These are phyloP conservation scores for Lutra lutra DNA, from an alignment of 2,797 vertebrate genomes.

Conservation along the genomic window DNA sequence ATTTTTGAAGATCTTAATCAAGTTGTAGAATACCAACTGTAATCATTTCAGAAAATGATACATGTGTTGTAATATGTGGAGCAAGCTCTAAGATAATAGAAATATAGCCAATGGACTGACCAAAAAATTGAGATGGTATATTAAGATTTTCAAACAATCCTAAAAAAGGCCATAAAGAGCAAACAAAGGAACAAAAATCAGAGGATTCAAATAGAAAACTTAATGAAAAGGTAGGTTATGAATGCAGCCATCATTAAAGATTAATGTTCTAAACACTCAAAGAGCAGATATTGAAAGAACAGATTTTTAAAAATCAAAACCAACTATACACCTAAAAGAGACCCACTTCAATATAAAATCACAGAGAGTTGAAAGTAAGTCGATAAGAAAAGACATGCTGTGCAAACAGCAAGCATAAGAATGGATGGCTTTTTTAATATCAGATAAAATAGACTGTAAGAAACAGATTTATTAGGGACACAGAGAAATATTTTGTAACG, in stretches of 20 bases:
- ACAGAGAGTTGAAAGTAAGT: neutral
- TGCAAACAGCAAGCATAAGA: neutral
- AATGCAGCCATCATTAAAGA: neutral
- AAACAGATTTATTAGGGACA: neutral
- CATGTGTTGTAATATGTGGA: neutral
- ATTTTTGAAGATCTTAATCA: neutral
- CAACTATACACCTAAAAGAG: neutral
- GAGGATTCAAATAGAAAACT: neutral
- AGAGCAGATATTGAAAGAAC: neutral
- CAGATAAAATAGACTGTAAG: neutral
- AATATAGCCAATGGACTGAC: neutral
- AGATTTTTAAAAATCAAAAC: neutral
- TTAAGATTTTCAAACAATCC: neutral
- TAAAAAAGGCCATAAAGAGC: neutral
- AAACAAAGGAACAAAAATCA: neutral
- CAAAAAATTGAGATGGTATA: neutral
- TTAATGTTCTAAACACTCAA: neutral
- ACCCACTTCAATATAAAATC: neutral
- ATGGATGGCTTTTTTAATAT: neutral
- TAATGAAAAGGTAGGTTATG: neutral
- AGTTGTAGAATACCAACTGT: neutral
- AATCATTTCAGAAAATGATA: neutral
- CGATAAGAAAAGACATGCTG: neutral
- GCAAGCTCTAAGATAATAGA: neutral
- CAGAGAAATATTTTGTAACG: neutral